These are phyloP conservation scores for Archips xylosteana DNA, from an alignment of 2,888 invertebrate genomes.

Conservation along the genomic window DNA sequence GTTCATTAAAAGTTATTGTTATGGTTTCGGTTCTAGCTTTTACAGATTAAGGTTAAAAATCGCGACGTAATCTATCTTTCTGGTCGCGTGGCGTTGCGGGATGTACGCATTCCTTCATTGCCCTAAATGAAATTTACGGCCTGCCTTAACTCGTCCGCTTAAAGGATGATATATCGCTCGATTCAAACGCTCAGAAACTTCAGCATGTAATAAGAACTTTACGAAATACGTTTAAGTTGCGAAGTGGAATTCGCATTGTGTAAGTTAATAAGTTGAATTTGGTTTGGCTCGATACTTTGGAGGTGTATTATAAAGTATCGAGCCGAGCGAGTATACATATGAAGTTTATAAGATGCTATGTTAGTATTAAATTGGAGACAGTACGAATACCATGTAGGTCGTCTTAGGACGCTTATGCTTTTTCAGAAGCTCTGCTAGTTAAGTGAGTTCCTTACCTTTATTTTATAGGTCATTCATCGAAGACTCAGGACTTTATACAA, in stretches of 20 bases:
- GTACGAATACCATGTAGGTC: no score
- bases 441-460: no score
- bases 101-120: slow-evolving; percentile 19
- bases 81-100: not conserved
- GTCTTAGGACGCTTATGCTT: no score
- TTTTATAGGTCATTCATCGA: no score
- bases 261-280: slow-evolving; percentile 1
- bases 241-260: slow-evolving; percentile 11
- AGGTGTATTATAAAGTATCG: not conserved
- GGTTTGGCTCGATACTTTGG: not conserved
- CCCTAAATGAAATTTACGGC: slow-evolving; percentile 35
- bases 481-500: no score
- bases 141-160: slow-evolving; percentile 17
- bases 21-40: not conserved
- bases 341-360: no score
- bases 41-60: not conserved
- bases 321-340: no score
- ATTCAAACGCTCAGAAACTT: slow-evolving; percentile 19
- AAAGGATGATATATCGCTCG: slow-evolving; percentile 28
- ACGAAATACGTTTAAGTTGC: slow-evolving; percentile 18
- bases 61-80: not conserved
- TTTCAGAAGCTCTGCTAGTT: no score
- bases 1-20: not conserved
- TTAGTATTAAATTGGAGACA: no score
- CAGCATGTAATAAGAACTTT: slow-evolving; percentile 24